Conservation (phyloP, 2,797 vertebrate species). For the Muscicapa striata region DNA sequence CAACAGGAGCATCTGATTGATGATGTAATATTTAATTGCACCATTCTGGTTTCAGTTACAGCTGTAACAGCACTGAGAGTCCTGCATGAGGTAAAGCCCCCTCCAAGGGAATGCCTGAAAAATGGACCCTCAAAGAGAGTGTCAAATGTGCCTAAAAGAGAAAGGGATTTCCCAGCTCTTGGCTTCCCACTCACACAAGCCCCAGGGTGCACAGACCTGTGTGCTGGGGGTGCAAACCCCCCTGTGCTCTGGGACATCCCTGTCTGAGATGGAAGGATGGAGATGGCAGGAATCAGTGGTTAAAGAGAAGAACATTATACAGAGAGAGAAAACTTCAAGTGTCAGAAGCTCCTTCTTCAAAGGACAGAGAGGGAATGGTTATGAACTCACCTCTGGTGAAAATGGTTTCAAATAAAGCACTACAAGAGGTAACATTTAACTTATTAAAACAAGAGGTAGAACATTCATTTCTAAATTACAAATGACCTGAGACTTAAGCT, state of each 20-base stretch:
- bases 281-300: neutral
- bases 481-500: neutral
- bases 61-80: neutral
- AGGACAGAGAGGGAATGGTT: neutral
- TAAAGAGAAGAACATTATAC: neutral
- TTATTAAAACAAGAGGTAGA: neutral
- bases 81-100: neutral
- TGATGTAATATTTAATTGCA: slow-evolving; percentile 58
- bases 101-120: slow-evolving; percentile 4
- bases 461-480: neutral
- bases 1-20: neutral
- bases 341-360: neutral
- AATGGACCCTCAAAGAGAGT: neutral
- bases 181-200: neutral
- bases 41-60: slow-evolving; percentile 13
- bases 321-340: neutral
- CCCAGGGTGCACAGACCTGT: neutral
- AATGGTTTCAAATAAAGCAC: neutral
- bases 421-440: neutral
- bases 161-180: neutral
- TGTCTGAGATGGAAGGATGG: neutral
- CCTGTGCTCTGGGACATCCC: neutral
- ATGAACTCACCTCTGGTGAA: neutral
- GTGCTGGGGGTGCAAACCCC: neutral
- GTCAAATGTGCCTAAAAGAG: neutral